These are phyloP conservation scores for Synergus laeviventris DNA, from an alignment of 2,888 invertebrate genomes.

Conservation along the genomic window DNA sequence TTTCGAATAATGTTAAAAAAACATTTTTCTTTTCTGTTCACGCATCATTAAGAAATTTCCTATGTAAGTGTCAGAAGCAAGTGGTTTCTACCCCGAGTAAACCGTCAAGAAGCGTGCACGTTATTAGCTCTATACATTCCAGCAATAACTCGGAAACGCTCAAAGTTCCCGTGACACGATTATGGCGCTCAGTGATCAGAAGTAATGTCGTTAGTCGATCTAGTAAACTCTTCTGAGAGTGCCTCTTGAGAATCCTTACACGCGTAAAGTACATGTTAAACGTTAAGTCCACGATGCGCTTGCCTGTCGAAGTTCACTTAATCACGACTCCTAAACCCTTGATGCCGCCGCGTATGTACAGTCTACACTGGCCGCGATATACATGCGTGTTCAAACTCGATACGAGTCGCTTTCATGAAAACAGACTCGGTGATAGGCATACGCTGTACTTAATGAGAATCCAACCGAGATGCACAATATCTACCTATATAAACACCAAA, in stretches of 20 bases:
- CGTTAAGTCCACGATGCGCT: neutral
- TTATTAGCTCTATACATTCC: neutral
- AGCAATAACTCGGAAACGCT: neutral
- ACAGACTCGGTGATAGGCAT: conserved; percentile 32
- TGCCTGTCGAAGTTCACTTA: neutral
- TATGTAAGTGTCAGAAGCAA: neutral
- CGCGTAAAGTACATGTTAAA: neutral
- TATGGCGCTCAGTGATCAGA: neutral
- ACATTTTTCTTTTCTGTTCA: neutral
- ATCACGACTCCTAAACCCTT: neutral
- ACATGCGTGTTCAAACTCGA: neutral
- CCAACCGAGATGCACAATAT: neutral
- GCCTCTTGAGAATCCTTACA: neutral
- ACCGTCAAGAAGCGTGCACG: neutral
- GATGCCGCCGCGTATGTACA: neutral
- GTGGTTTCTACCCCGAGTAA: neutral
- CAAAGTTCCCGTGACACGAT: neutral
- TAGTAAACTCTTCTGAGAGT: neutral
- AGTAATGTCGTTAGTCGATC: neutral
- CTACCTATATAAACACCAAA: neutral
- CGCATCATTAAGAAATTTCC: neutral
- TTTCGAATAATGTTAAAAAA: neutral
- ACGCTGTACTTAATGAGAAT: neutral
- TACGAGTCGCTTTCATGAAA: neutral
- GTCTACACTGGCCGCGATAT: neutral